Conservation (phyloP, 2,113 vertebrate species). For the Sialia sialis region DNA sequence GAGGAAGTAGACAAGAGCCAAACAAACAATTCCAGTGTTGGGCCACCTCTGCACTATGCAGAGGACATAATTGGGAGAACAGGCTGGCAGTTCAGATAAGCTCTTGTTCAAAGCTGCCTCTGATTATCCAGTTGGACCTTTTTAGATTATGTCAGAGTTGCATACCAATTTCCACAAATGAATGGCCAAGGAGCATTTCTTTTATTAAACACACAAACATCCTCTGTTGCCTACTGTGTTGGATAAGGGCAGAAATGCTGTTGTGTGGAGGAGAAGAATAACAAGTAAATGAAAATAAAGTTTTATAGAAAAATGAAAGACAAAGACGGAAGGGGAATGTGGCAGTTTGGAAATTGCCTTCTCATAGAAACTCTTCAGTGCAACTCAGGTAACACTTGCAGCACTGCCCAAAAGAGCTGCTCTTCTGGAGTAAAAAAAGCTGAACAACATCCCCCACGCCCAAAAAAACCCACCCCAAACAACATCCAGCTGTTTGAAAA, state of each 20-base stretch:
- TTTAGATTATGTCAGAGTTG: background rate
- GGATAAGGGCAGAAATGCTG: background rate
- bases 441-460: rapidly evolving
- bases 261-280: background rate
- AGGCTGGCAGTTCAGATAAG: background rate
- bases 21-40: background rate
- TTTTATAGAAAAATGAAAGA: background rate
- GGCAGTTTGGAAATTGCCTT: background rate
- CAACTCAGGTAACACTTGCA: background rate
- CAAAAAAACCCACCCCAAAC: background rate
- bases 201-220: background rate
- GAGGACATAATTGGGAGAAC: background rate
- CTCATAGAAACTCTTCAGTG: rapidly evolving
- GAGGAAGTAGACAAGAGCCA: background rate
- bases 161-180: background rate
- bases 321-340: background rate
- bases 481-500: background rate
- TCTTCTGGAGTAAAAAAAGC: background rate
- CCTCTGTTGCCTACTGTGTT: background rate
- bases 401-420: background rate
- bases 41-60: background rate
- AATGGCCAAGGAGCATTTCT: background rate
- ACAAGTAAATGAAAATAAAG: background rate
- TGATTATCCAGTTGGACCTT: background rate
- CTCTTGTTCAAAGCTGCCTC: background rate